Percentiles rank a stretch among this genome's conserved stretches.
phyloP scores from a whole-genome alignment of 2,113 vertebrate species.

The Tetrax tetrax region DNA sequence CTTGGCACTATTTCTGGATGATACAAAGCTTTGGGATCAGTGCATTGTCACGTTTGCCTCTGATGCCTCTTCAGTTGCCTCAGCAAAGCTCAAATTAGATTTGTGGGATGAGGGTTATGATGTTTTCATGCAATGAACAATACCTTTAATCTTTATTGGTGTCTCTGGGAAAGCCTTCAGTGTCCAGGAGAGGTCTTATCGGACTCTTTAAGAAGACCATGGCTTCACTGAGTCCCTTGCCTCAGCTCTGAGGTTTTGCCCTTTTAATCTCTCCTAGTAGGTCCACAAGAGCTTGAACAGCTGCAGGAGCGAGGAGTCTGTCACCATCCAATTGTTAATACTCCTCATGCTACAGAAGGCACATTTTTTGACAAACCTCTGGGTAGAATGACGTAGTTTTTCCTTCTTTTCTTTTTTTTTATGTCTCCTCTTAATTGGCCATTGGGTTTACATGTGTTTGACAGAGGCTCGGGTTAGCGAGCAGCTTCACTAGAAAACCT shows the following conservation, averaged over 20 bases:
- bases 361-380: neutral
- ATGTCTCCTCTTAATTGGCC: neutral
- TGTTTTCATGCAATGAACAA: neutral
- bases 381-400: neutral
- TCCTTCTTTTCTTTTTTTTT: neutral
- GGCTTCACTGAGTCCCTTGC: neutral
- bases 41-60: neutral
- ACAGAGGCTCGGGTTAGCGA: rapidly evolving
- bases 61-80: neutral
- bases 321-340: neutral
- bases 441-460: neutral
- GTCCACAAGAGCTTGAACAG: neutral
- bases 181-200: neutral
- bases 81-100: neutral
- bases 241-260: neutral
- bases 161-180: neutral
- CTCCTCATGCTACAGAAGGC: neutral
- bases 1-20: neutral
- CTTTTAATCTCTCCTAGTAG: neutral
- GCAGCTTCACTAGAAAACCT: neutral
- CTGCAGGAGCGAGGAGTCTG: neutral
- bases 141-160: neutral
- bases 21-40: neutral
- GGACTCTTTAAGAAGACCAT: neutral
- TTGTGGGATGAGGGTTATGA: neutral